Evolutionary conservation across 2,113 vertebrate species (phyloP), one percentile per base, ranked within the genome.

Genomic region (Actenoides lindsayi): DNA sequence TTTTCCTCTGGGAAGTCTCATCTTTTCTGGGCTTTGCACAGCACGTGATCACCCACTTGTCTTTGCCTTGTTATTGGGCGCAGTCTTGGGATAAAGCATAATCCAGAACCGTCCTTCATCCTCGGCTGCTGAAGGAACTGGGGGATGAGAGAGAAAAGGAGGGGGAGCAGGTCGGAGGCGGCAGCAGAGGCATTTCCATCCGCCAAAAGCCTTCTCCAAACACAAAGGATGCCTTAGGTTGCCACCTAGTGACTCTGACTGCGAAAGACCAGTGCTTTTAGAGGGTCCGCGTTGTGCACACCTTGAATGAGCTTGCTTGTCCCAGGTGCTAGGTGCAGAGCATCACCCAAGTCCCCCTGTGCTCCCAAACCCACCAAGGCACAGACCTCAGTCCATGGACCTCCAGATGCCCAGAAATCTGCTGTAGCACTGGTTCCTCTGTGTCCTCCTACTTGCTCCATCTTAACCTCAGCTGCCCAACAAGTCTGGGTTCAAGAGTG

Each of bases 211-310:
- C 10, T 21, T 54, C 82, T 83, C 70, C 70, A 13, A 23, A 3
- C n/a, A 27, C 75, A 91, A 92, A 93, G 90, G 71, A 86, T 91
- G 85, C 84, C 81, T 74, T 94, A 91, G 48, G 77, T 71, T 93
- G 94, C 94, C 96, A 95, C 93, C 96, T 97, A 94, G 89, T 68
- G 96, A 93, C 79, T 35, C 39, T 5, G 41, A 4, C 35, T 53
- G 5, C 2, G 74, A 87, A 95, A 69, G 48, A 70, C 67, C 63
- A 30, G n/a, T 12, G 1, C 50, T 69, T 84, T 10, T 2, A 20
- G 65, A 39, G 27, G 13, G 14, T 23, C 62, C 24, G 0, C 35
- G 33, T 13, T 3, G 16, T 1, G 1, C 25, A 1, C 5, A 2
- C 2, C 2, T 6, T 0, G 41, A 39, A 9, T 5, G 56, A 56